Base-by-base conservation (phyloP, 1,140 invertebrate genomes). In the Bombus polaris region DNA sequence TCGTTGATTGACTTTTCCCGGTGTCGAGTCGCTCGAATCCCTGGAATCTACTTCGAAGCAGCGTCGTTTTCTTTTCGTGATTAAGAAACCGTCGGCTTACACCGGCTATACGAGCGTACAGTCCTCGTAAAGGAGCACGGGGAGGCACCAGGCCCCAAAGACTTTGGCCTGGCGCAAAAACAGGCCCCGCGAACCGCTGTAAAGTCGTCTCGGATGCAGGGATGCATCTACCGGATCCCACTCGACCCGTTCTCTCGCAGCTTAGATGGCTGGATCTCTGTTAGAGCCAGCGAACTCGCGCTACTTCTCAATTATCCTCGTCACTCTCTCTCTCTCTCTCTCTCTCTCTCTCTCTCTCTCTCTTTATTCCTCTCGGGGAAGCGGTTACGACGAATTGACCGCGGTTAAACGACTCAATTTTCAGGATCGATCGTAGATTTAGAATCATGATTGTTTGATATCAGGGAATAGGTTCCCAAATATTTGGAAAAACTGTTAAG, bases 151-250 rank as follows among this genome's bases (percentile, higher is more conserved):
- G 68, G 59, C 37, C 80, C 65, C 42, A 78, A 71, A 78, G 89
- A 86, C 86, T 88, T 90, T 59, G 83, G 75, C 57, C 68, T 68
- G 59, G 35, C 83, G 86, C 91, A 92, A 92, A 92, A 92, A 92
- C 91, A 91, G 88, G 87, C 91, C 90, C 87, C 42, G 85, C 90
- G 91, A 86, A 92, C 90, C 88, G 85, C 86, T 92, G 91, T 92
- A 91, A 92, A 92, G 91, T 88, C 85, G 91, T 92, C 81, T 82
- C 53, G 86, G 83, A 84, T 86, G 72, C 91, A 92, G 91, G 91
- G 91, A 91, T 92, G 91, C 88, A 91, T 88, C 89, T 85, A 92
- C 83, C 68, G 70, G 47, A 72, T 76, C 77, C 47, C 25, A n/a
- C 35, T 71, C 12, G n/a, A 47, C 39, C 42, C 39, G 53, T 59